Percentiles rank a stretch among this genome's conserved stretches.
Conservation (phyloP, 2,888 invertebrate genomes). For the Antheraea yamamai region DNA sequence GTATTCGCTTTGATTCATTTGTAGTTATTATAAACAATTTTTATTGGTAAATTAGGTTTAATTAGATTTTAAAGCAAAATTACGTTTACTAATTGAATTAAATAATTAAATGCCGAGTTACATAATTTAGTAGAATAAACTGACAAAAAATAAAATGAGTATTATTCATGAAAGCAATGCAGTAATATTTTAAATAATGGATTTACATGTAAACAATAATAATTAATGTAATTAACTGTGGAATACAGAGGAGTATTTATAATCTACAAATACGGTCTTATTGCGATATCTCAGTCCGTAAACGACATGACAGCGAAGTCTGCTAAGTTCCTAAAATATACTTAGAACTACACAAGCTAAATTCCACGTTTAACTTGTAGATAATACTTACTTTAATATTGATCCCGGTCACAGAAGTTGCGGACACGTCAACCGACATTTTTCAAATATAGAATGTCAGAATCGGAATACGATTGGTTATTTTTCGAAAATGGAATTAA, state of each 20-base stretch:
- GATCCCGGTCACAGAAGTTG: conserved; percentile 64
- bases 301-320: conserved; percentile 22
- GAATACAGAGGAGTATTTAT: background rate
- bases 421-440: conserved; percentile 62
- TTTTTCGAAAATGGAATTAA: conserved; percentile 38
- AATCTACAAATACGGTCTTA: background rate
- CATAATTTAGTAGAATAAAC: background rate
- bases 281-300: conserved; percentile 23
- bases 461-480: conserved; percentile 28
- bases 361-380: conserved; percentile 24
- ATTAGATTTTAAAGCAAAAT: too few species aligned
- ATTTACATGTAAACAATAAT: background rate
- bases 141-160: background rate
- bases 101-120: background rate
- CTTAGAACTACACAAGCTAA: background rate
- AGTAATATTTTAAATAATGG: background rate
- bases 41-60: too few species aligned
- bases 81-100: too few species aligned
- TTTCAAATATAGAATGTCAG: conserved; percentile 36
- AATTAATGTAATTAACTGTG: background rate
- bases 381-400: conserved; percentile 73
- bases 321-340: conserved; percentile 28
- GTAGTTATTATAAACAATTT: too few species aligned
- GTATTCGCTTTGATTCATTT: too few species aligned
- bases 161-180: background rate